phyloP scores from a whole-genome alignment of 2,113 vertebrate species.

The Passer montanus region DNA sequence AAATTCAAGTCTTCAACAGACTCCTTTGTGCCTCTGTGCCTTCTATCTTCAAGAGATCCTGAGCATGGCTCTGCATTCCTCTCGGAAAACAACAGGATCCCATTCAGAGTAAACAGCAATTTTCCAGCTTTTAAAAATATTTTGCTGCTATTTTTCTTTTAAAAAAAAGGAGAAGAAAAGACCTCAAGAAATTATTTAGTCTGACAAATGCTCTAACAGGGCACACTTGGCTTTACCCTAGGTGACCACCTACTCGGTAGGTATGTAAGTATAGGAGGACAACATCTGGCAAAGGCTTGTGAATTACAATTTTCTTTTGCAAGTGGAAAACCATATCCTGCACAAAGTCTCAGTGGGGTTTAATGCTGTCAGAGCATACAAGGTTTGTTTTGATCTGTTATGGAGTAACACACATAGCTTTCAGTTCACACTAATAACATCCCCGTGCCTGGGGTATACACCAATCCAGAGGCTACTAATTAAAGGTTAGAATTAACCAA shows the following conservation, averaged over 20 bases:
- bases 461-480: conserved; percentile 78
- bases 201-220: neutral
- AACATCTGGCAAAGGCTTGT: conserved; percentile 78
- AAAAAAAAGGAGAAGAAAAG: neutral
- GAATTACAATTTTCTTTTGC: conserved; percentile 82
- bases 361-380: conserved; percentile 75
- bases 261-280: conserved; percentile 60
- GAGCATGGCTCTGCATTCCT: neutral
- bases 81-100: neutral
- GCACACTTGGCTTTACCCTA: conserved; percentile 50
- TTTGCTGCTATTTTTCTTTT: neutral
- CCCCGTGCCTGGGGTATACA: conserved; percentile 69
- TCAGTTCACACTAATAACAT: conserved; percentile 77
- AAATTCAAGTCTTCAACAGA: neutral
- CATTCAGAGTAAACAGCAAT: neutral
- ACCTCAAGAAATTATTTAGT: neutral
- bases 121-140: neutral
- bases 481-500: conserved; percentile 79
- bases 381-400: conserved; percentile 80
- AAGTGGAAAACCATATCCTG: conserved; percentile 79
- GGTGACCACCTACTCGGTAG: conserved; percentile 69
- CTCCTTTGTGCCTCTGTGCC: neutral
- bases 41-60: neutral
- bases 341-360: conserved; percentile 75
- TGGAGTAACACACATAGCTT: conserved; percentile 75